phyloP scores from a whole-genome alignment of 1,140 invertebrate species.

The Papilio xuthus region DNA sequence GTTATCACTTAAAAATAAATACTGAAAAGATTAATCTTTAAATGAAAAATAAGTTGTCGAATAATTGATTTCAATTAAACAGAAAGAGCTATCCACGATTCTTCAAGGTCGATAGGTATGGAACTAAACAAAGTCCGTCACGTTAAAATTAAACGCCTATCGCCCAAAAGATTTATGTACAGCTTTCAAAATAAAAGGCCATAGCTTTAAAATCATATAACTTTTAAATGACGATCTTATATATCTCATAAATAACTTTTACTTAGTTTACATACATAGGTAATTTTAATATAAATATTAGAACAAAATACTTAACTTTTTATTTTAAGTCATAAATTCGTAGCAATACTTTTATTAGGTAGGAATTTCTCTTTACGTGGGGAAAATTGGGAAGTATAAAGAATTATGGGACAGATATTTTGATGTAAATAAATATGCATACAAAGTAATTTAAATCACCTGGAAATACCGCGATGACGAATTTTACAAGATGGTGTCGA shows the following conservation, averaged over 20 bases:
- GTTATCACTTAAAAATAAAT: constrained; percentile 20
- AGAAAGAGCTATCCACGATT: constrained; percentile 15
- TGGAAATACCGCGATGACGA: not conserved
- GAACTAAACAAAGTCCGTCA: not conserved
- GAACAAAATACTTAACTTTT: not conserved
- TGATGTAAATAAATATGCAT: not conserved
- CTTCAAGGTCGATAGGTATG: not conserved
- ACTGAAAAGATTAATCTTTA: constrained; percentile 11
- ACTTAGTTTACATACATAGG: not conserved
- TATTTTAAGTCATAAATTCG: no score
- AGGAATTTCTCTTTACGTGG: no score
- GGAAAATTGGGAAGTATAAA: not conserved
- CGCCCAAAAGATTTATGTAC: not conserved
- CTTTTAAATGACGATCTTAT: not conserved
- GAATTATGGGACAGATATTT: not conserved
- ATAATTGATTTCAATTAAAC: constrained; percentile 25
- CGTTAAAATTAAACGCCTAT: not conserved
- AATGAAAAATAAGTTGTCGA: constrained; percentile 2
- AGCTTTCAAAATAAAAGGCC: not conserved
- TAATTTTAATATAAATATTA: not conserved
- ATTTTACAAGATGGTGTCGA: not conserved
- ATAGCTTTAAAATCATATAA: not conserved
- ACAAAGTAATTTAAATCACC: not conserved
- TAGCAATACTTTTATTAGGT: no score
- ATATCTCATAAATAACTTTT: not conserved